A percentile compares a stretch with the other conserved stretches of the same genome.
Conservation (phyloP, 2,113 vertebrate genomes). For the Coreoperca whiteheadi region DNA sequence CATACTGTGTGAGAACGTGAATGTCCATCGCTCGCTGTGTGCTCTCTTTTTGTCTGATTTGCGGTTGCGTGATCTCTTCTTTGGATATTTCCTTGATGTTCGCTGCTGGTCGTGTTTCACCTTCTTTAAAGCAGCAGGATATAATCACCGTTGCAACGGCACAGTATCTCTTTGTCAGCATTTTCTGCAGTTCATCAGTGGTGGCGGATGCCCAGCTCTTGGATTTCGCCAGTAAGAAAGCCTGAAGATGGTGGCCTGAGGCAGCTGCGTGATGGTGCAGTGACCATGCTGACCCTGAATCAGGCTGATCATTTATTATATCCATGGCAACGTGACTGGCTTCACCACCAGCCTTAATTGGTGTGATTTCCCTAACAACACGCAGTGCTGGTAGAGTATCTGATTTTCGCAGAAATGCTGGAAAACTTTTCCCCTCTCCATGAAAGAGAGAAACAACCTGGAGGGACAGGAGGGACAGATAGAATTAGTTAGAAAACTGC, state of each 20-base stretch:
- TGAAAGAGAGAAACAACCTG: constrained; percentile 39
- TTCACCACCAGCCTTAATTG: neutral
- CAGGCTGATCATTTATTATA: neutral
- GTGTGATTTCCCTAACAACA: neutral
- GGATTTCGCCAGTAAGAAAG: constrained; percentile 25
- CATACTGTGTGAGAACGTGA: neutral
- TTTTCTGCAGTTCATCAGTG: constrained; percentile 17
- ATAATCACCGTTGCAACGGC: neutral
- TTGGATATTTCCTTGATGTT: neutral
- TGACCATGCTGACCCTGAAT: constrained; percentile 17
- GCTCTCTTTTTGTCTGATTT: constrained; percentile 1
- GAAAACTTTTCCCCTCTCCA: neutral
- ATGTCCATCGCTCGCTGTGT: neutral
- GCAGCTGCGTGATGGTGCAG: constrained; percentile 6
- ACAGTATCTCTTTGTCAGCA: constrained; percentile 24
- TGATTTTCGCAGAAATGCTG: neutral
- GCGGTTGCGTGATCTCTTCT: neutral
- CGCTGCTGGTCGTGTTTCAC: neutral
- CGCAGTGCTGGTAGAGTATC: neutral
- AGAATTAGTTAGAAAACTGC: constrained; percentile 13
- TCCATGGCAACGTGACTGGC: constrained; percentile 12
- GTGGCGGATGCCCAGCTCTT: neutral
- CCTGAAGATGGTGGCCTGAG: constrained; percentile 18
- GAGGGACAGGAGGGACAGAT: constrained; percentile 7
- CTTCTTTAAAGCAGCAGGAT: neutral